These are phyloP conservation scores for Melanotaenia parkinsoni DNA, from an alignment of 2,797 vertebrate species.

Conservation along the genomic window DNA sequence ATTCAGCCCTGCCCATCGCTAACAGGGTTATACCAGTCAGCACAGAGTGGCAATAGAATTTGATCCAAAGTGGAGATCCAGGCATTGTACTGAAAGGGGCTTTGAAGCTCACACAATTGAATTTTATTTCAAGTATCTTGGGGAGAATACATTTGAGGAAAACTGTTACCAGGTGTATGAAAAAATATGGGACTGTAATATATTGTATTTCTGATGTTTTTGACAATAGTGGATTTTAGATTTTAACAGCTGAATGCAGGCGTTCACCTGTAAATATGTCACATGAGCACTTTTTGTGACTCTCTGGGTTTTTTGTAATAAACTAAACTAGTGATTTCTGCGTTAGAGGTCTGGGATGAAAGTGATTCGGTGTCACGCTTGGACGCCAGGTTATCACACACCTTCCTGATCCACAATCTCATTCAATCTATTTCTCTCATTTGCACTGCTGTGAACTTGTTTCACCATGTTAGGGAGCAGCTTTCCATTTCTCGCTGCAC, in stretches of 20 bases:
- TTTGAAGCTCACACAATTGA: conserved; percentile 41
- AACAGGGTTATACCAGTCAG: conserved; percentile 54
- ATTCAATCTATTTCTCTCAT: conserved; percentile 66
- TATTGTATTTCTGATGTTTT: conserved; percentile 58
- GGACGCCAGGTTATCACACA: conserved; percentile 74
- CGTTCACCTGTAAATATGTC: conserved; percentile 31
- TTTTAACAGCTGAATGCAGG: conserved; percentile 33
- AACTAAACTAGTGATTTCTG: conserved; percentile 52
- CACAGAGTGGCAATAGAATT: conserved; percentile 48
- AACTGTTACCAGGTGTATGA: conserved; percentile 16
- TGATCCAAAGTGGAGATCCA: conserved; percentile 51
- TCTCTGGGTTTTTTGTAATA: conserved; percentile 37
- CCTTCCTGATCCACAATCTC: conserved; percentile 58
- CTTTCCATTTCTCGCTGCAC: conserved; percentile 54
- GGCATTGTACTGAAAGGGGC: conserved; percentile 39
- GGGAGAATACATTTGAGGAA: conserved; percentile 31
- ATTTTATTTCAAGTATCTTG: conserved; percentile 54
- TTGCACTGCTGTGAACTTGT: conserved; percentile 43
- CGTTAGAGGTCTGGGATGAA: conserved; percentile 55
- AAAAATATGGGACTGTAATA: conserved; percentile 21
- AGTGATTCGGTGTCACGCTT: conserved; percentile 74
- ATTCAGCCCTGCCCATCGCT: conserved; percentile 31
- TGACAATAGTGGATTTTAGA: conserved; percentile 36
- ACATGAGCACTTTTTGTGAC: conserved; percentile 28
- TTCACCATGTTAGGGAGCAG: conserved; percentile 41